Evolutionary conservation across 2,797 vertebrate genomes (phyloP).

Genomic region (Selene dorsalis): DNA sequence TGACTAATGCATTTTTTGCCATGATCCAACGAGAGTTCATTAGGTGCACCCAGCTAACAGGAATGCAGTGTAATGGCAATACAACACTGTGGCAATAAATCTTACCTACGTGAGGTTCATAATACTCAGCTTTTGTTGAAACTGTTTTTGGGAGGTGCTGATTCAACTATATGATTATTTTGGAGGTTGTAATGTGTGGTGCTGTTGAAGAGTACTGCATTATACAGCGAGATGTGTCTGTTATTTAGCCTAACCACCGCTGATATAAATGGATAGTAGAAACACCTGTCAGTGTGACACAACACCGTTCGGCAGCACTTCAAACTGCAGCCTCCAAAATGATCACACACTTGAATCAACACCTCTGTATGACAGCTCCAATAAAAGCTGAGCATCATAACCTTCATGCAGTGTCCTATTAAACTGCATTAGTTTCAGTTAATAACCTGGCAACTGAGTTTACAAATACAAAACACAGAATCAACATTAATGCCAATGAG

Average conservation of each 20-base stretch:
- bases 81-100: neutral
- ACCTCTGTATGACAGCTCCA: neutral
- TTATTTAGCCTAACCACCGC: neutral
- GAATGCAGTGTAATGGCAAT: neutral
- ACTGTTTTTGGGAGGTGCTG: neutral
- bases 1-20: conserved; percentile 3
- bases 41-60: neutral
- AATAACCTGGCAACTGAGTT: neutral
- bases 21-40: neutral
- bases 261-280: neutral
- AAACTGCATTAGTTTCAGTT: neutral
- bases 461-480: conserved; percentile 2
- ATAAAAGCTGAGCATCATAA: neutral
- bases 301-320: neutral
- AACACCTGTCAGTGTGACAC: neutral
- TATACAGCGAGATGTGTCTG: neutral
- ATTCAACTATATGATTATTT: neutral
- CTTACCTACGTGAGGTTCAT: neutral
- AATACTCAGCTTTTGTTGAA: neutral
- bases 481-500: conserved; percentile 9
- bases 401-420: neutral
- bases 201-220: neutral
- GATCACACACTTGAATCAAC: neutral
- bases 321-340: neutral
- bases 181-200: neutral